A percentile compares a stretch with the other conserved stretches of the same genome.
Evolutionary conservation across 2,888 invertebrate genomes (phyloP).

Genomic region (Drosophila robusta): DNA sequence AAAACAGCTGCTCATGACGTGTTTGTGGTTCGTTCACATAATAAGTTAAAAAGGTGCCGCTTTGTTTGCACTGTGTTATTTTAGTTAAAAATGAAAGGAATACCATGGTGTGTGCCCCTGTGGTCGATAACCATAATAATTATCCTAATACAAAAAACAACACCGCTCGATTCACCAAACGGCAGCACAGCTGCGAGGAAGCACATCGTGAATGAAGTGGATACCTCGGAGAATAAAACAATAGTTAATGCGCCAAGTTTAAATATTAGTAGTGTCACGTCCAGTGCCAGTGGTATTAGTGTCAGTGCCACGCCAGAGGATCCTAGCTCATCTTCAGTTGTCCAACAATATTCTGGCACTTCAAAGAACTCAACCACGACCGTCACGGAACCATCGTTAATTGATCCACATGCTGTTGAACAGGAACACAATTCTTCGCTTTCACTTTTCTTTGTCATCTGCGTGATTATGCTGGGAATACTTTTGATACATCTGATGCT

Average conservation of each 20-base stretch:
- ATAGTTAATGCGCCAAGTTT: constrained; percentile 4
- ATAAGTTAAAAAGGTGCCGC: constrained; percentile 5
- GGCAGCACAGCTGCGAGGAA: constrained; percentile 5
- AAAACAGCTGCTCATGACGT: constrained; percentile 67
- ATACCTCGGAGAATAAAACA: constrained; percentile 8
- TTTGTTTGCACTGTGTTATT: constrained; percentile 1
- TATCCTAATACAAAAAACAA: constrained; percentile 3
- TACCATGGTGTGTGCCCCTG: constrained; percentile 9
- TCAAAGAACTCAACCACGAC: constrained; percentile 85
- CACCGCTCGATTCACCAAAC: constrained; percentile 21
- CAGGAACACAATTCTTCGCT: constrained; percentile 98
- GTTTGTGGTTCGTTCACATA: constrained; percentile 29
- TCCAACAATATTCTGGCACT: constrained; percentile 21
- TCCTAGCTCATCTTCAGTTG: constrained; percentile 13
- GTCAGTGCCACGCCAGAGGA: constrained; percentile 16
- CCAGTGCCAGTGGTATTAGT: neutral
- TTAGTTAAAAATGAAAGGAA: constrained; percentile 41
- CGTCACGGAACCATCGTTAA: constrained; percentile 92
- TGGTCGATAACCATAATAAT: constrained; percentile 33
- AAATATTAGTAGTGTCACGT: constrained; percentile 13
- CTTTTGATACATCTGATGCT: constrained; percentile 97
- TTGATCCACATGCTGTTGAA: constrained; percentile 95
- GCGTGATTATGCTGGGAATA: constrained; percentile 97
- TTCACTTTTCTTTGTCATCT: constrained; percentile 98
- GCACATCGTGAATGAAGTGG: neutral